A percentile compares a stretch with the other conserved stretches of the same genome.
Conservation (phyloP, 2,113 vertebrate species). For the Caranx ignobilis region DNA sequence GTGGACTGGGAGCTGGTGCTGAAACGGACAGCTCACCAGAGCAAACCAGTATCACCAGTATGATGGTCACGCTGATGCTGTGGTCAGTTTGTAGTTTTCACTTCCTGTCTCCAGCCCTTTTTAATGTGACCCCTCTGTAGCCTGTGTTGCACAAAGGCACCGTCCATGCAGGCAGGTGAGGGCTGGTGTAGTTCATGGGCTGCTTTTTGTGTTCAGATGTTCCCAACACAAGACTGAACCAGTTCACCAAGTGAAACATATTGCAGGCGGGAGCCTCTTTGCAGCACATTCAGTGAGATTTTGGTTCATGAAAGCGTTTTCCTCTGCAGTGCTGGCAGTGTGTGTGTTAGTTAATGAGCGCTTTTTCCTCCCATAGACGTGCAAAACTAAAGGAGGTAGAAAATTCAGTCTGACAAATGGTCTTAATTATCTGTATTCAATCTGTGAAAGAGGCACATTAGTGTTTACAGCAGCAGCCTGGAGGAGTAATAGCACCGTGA, state of each 20-base stretch:
- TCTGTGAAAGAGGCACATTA: constrained; percentile 36
- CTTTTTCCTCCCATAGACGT: constrained; percentile 6
- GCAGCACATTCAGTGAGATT: constrained; percentile 17
- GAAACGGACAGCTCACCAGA: constrained; percentile 60
- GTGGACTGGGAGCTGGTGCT: constrained; percentile 61
- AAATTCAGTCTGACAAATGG: constrained; percentile 53
- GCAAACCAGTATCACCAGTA: not conserved
- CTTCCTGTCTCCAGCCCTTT: not conserved
- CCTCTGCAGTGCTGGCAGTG: not conserved
- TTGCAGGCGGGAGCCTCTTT: constrained; percentile 5
- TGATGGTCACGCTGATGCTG: not conserved
- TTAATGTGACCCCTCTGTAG: no score
- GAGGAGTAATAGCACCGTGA: constrained; percentile 22
- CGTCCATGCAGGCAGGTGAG: not conserved
- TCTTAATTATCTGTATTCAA: constrained; percentile 65
- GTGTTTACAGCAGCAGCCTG: constrained; percentile 48
- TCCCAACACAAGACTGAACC: not conserved
- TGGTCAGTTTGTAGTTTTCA: constrained; percentile 9
- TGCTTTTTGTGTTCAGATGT: not conserved
- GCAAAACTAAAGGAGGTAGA: constrained; percentile 20
- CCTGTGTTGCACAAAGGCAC: no score
- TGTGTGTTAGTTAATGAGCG: constrained; percentile 39
- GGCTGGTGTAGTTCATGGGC: not conserved
- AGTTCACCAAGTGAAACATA: constrained; percentile 12
- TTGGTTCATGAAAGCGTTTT: constrained; percentile 34